phyloP scores from a whole-genome alignment of 1,140 invertebrate species.

The Metopolophium dirhodum region DNA sequence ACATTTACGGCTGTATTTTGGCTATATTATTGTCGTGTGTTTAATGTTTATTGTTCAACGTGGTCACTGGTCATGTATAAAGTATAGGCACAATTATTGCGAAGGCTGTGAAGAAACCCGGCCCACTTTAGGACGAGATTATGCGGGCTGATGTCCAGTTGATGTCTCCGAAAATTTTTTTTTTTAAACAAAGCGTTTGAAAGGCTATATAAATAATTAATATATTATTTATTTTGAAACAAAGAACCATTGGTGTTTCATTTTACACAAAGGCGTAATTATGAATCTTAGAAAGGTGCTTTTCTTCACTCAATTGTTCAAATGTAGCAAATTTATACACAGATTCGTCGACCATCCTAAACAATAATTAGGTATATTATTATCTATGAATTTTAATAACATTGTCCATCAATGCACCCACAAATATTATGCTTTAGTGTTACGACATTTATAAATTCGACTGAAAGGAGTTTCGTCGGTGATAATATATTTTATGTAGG shows the following conservation, averaged over 20 bases:
- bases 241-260: neutral
- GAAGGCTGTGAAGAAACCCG: neutral
- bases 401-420: neutral
- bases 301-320: neutral
- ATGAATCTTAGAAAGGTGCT: neutral
- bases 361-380: neutral
- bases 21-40: neutral
- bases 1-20: neutral
- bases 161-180: no score
- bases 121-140: neutral
- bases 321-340: neutral
- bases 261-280: neutral
- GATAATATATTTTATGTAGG: no score
- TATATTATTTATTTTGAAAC: neutral
- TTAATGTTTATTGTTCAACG: neutral
- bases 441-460: no score
- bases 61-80: neutral
- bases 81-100: neutral
- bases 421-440: neutral
- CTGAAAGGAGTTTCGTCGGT: no score
- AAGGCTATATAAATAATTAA: neutral
- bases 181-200: neutral
- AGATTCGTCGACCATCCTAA: neutral
- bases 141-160: neutral
- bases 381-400: neutral